Base-by-base conservation (phyloP, 2,113 vertebrate species). In the Alouatta palliata region DNA sequence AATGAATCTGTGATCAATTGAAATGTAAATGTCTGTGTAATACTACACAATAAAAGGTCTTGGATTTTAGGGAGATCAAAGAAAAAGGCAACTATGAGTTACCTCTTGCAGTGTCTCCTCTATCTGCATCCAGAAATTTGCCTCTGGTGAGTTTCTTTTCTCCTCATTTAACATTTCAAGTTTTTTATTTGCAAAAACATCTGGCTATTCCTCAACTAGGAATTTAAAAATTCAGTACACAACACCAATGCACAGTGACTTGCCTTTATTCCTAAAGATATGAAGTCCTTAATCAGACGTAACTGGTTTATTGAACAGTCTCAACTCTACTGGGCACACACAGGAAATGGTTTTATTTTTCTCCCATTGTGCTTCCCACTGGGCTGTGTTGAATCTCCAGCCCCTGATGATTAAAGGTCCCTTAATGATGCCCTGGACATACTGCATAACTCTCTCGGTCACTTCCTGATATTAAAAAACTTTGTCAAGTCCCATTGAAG, bases 391-490 rank as follows among this genome's bases (percentile, higher is more conserved):
- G 85, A 84, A 47, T 87, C 88, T 90, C 70, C 47, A 47, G 45
- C 76, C 47, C 96, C 94, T 95, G 92, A 92, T 96, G 97, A 43
- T 75, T 54, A 93, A 83, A 92, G 90, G 86, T 58, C 76, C 90
- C 88, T 90, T 95, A 96, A 96, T 49, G 17, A 92, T 40, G 70
- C 87, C 35, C 84, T 71, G 43, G 79, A 58, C 40, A 95, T 87
- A 84, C 2, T 64, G 82, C 30, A 17, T 82, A 91, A 80, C 79
- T 82, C 95, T 73, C n/a, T 79, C 0, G 2, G 93, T 83, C 95
- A 97, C 88, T 92, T 91, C 43, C 54, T 49, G 84, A 95, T 96
- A 96, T 97, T 96, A 96, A 92, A 96, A 95, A 96, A 37, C 84
- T 95, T 81, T 14, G 27, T 95, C 88, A 93, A 75, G 68, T 91